Evolutionary conservation across 2,113 vertebrate species (phyloP).

Genomic region (Sylvicapra grimmia): DNA sequence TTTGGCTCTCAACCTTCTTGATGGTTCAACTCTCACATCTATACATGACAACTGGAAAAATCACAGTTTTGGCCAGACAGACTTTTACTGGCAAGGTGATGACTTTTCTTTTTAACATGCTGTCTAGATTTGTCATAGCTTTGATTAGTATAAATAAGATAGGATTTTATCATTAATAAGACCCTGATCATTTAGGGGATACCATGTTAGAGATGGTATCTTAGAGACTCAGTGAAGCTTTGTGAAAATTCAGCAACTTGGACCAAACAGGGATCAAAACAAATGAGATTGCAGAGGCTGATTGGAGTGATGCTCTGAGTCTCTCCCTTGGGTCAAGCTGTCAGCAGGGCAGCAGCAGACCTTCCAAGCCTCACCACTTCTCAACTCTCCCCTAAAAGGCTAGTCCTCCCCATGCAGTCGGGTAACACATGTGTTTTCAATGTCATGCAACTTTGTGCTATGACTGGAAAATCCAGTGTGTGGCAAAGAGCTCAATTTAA

Average conservation of each 20-base stretch:
- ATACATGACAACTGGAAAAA: not conserved
- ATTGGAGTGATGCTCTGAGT: not conserved
- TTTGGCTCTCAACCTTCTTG: not conserved
- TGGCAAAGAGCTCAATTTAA: not conserved
- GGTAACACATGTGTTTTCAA: conserved; percentile 27
- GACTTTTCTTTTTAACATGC: not conserved
- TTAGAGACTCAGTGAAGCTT: not conserved
- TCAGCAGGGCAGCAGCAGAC: not conserved
- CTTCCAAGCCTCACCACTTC: not conserved
- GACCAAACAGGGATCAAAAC: not conserved
- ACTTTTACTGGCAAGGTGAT: not conserved
- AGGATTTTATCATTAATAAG: not conserved
- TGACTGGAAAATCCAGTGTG: not conserved
- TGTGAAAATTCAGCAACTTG: not conserved
- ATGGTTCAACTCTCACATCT: not conserved
- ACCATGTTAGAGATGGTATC: not conserved
- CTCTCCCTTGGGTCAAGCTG: not conserved
- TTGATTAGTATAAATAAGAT: not conserved
- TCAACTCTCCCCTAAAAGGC: not conserved
- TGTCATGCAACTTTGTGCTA: not conserved
- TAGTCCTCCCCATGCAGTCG: not conserved
- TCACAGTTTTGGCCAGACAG: not conserved
- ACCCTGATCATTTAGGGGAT: not conserved
- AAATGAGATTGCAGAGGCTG: not conserved
- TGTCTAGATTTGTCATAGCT: not conserved